Evolutionary conservation across 2,888 invertebrate species (phyloP).

Genomic region (Rhimphoctona megacephalus): DNA sequence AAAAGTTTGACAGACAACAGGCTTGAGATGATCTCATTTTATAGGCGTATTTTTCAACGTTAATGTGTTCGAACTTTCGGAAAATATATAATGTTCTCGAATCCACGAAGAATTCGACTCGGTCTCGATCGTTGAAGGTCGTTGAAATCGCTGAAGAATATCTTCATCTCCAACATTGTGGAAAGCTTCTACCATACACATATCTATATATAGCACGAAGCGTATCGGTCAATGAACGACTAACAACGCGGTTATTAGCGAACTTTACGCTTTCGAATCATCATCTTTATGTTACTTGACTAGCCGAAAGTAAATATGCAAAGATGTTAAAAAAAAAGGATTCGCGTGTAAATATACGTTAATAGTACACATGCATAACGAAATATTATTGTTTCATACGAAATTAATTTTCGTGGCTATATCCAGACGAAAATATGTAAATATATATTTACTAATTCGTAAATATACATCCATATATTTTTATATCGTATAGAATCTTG

Average conservation of each 20-base stretch:
- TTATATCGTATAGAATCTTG: neutral
- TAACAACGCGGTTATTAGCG: slow-evolving; percentile 56
- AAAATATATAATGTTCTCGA: neutral
- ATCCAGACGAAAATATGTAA: slow-evolving; percentile 3
- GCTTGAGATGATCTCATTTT: neutral
- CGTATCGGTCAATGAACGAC: slow-evolving; percentile 61
- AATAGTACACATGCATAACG: slow-evolving; percentile 58
- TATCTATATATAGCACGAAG: slow-evolving; percentile 29
- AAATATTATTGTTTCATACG: slow-evolving; percentile 28
- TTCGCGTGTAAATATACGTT: slow-evolving; percentile 41
- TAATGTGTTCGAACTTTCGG: slow-evolving; percentile 5
- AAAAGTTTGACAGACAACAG: neutral
- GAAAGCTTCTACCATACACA: slow-evolving; percentile 22
- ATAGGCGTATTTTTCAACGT: neutral
- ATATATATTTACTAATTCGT: neutral
- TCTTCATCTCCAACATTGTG: slow-evolving; percentile 35
- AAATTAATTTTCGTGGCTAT: slow-evolving; percentile 6
- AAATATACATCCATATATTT: neutral
- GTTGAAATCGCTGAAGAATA: slow-evolving; percentile 39
- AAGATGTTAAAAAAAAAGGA: slow-evolving; percentile 28
- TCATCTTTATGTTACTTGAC: slow-evolving; percentile 63
- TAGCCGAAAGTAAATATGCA: slow-evolving; percentile 66
- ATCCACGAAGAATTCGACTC: neutral
- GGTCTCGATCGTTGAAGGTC: slow-evolving; percentile 3
- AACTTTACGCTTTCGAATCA: slow-evolving; percentile 66